Conservation (phyloP, 2,797 vertebrate species). For the Rhinella marina region DNA sequence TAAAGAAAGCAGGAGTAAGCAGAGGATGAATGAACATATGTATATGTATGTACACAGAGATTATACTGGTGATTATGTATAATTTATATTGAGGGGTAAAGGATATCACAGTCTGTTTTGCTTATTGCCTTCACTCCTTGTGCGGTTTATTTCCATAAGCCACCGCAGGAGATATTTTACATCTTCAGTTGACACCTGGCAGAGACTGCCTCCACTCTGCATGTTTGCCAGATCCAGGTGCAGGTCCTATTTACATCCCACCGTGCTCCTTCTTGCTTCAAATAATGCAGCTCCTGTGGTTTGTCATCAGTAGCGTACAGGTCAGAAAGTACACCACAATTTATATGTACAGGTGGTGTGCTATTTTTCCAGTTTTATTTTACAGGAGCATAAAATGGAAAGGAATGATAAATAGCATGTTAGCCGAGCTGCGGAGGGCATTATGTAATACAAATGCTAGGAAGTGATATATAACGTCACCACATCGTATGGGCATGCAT, state of each 20-base stretch:
- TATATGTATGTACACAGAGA: conserved; percentile 54
- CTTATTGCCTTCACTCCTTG: conserved; percentile 43
- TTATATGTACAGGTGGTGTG: conserved; percentile 33
- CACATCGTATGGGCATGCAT: background rate
- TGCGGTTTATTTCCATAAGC: conserved; percentile 56
- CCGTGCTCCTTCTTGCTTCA: conserved; percentile 47
- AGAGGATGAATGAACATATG: conserved; percentile 47
- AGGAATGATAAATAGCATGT: conserved; percentile 6
- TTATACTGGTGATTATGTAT: conserved; percentile 52
- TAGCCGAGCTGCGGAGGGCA: background rate
- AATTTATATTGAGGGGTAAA: conserved; percentile 50
- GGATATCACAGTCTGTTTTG: conserved; percentile 36
- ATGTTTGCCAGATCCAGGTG: conserved; percentile 51
- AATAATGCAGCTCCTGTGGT: conserved; percentile 39
- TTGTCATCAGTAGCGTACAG: conserved; percentile 43
- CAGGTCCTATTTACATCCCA: conserved; percentile 49
- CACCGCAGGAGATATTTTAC: conserved; percentile 55
- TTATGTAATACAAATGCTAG: background rate
- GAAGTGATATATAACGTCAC: background rate
- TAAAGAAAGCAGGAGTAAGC: conserved; percentile 17
- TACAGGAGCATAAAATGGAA: background rate
- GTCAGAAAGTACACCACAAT: conserved; percentile 6
- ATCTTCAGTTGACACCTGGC: conserved; percentile 56
- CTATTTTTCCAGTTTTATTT: background rate
- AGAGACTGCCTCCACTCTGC: conserved; percentile 28